Evolutionary conservation across 2,888 invertebrate species (phyloP).

Genomic region (Troglohyphantes excavatus): DNA sequence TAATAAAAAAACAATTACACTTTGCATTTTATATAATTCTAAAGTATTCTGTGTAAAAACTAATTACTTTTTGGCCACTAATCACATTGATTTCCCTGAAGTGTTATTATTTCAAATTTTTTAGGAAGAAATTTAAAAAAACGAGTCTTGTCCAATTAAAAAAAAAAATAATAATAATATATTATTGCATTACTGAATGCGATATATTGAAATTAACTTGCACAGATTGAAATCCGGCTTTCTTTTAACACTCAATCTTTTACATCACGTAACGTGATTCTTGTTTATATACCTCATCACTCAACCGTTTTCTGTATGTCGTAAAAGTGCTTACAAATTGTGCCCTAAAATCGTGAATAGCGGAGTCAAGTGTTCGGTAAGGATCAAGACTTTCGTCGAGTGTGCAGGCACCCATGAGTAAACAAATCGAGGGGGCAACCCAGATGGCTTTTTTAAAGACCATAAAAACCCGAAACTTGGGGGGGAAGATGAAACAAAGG

Average conservation of each 20-base stretch:
- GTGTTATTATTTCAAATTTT: too few relatives aligned
- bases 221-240: too few relatives aligned
- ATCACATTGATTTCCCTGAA: too few relatives aligned
- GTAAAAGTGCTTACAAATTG: conserved; percentile 27
- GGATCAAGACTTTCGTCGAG: not conserved
- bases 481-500: not conserved
- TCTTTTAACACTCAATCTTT: not conserved
- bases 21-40: too few relatives aligned
- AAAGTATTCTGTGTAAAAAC: too few relatives aligned
- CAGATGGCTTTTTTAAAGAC: not conserved
- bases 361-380: not conserved
- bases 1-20: too few relatives aligned
- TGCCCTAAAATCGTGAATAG: not conserved
- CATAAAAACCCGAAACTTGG: conserved; percentile 26
- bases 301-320: not conserved
- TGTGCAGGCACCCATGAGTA: not conserved
- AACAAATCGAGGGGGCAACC: not conserved
- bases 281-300: not conserved
- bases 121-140: too few relatives aligned
- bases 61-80: too few relatives aligned
- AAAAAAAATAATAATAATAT: too few relatives aligned
- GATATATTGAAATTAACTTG: too few relatives aligned
- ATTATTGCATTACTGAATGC: too few relatives aligned
- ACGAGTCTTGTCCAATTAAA: too few relatives aligned
- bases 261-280: not conserved